Evolutionary conservation across 1,140 invertebrate genomes (phyloP).

Genomic region (Calosoma granatense): DNA sequence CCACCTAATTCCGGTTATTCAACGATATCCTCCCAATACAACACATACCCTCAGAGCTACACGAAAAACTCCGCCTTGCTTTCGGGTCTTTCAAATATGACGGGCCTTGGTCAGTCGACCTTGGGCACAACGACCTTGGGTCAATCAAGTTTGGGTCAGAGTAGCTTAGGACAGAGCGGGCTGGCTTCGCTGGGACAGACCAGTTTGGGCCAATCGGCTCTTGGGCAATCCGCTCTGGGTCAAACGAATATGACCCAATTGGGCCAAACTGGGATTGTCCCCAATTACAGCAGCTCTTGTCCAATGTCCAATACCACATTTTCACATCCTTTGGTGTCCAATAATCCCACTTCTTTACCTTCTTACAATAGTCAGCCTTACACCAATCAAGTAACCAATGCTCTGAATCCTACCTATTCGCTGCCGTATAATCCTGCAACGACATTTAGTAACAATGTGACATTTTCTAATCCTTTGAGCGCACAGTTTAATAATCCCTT

Average conservation of each 20-base stretch:
- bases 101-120: slow-evolving; percentile 19
- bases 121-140: slow-evolving; percentile 25
- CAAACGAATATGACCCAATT: slow-evolving; percentile 35
- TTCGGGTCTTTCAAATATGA: slow-evolving; percentile 3
- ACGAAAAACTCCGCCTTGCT: background rate
- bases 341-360: slow-evolving; percentile 19
- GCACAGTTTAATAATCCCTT: slow-evolving; percentile 31
- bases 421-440: slow-evolving; percentile 22
- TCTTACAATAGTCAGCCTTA: slow-evolving; percentile 28
- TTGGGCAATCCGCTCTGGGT: slow-evolving; percentile 22
- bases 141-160: slow-evolving; percentile 33
- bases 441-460: slow-evolving; percentile 28
- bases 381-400: slow-evolving; percentile 22
- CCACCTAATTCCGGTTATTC: background rate
- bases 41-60: slow-evolving; percentile 35
- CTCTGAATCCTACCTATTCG: slow-evolving; percentile 6
- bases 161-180: slow-evolving; percentile 31
- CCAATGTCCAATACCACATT: slow-evolving; percentile 45
- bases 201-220: slow-evolving; percentile 19
- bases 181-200: slow-evolving; percentile 26
- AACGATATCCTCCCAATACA: slow-evolving; percentile 39
- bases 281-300: slow-evolving; percentile 38
- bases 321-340: slow-evolving; percentile 45
- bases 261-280: slow-evolving; percentile 32
- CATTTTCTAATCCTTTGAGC: slow-evolving; percentile 32